A percentile compares a stretch with the other conserved stretches of the same genome.
These are phyloP conservation scores for Sceliomorpha sp. DNA, from an alignment of 2,888 invertebrate genomes.

Conservation along the genomic window DNA sequence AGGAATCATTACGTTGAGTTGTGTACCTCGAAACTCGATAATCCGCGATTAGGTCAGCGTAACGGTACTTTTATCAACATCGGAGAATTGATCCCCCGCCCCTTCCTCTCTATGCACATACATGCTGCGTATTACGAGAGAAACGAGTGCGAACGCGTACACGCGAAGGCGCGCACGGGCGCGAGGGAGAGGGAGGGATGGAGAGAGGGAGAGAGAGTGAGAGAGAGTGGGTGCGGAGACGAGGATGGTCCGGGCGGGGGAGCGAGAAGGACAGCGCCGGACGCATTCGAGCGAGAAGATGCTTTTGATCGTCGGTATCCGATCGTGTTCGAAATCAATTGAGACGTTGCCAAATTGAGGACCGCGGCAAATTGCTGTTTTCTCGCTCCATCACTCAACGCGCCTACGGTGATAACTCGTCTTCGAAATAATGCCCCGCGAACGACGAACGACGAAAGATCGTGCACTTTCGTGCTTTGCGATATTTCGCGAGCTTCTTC, in stretches of 20 bases:
- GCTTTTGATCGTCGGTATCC: conserved; percentile 21
- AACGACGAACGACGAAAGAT: too few species aligned
- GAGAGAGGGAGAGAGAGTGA: conserved; percentile 1
- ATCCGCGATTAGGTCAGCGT: conserved; percentile 59
- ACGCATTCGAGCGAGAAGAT: conserved; percentile 17
- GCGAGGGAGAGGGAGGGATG: background rate
- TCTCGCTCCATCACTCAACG: conserved; percentile 5
- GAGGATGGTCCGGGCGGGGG: background rate
- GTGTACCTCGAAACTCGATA: conserved; percentile 52
- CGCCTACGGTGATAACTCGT: conserved; percentile 15
- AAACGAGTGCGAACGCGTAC: conserved; percentile 34
- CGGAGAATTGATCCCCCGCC: conserved; percentile 50
- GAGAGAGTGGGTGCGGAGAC: too few species aligned
- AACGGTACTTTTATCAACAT: conserved; percentile 60
- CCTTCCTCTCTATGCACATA: conserved; percentile 23
- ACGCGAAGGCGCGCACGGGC: conserved; percentile 8
- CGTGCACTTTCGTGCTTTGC: too few species aligned
- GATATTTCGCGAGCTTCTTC: too few species aligned
- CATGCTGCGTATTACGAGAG: conserved; percentile 52
- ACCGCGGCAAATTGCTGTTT: conserved; percentile 11
- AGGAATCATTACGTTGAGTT: conserved; percentile 33
- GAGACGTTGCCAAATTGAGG: conserved; percentile 30
- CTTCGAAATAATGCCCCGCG: conserved; percentile 8
- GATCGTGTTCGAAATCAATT: conserved; percentile 30
- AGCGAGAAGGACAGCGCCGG: conserved; percentile 13